These are phyloP conservation scores for Theretra japonica DNA, from an alignment of 2,888 invertebrate genomes.

Conservation along the genomic window DNA sequence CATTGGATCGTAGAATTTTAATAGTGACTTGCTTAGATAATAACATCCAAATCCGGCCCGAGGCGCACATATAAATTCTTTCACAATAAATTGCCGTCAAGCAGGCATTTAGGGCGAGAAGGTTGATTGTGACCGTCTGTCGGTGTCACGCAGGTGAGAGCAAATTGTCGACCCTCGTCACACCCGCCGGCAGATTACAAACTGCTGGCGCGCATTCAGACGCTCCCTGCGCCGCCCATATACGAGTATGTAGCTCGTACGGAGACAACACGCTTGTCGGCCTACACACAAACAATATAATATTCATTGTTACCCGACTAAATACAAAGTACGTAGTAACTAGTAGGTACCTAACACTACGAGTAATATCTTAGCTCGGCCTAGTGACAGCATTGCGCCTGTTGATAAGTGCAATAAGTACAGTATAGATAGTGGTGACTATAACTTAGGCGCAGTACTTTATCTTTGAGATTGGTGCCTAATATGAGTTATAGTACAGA, in stretches of 20 bases:
- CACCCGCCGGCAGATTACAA: conserved; percentile 51
- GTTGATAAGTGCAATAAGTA: too few relatives aligned
- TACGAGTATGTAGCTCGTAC: neutral
- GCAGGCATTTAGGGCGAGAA: conserved; percentile 45
- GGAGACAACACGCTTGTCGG: too few relatives aligned
- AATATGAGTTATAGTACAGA: too few relatives aligned
- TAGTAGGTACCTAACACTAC: too few relatives aligned
- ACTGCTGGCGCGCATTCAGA: conserved; percentile 29
- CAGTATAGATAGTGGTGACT: too few relatives aligned
- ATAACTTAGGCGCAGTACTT: too few relatives aligned
- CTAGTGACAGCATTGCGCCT: too few relatives aligned
- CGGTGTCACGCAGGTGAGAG: conserved; percentile 58
- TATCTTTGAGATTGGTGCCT: too few relatives aligned
- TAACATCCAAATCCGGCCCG: neutral
- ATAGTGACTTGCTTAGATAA: neutral
- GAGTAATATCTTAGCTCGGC: too few relatives aligned
- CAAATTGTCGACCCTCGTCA: conserved; percentile 66
- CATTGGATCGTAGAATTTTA: neutral
- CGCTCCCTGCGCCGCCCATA: neutral
- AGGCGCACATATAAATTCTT: conserved; percentile 37
- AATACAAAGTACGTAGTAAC: too few relatives aligned
- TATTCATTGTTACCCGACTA: too few relatives aligned
- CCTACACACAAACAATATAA: neutral
- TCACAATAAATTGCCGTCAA: conserved; percentile 52
- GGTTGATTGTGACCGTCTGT: conserved; percentile 43